Percentiles rank a stretch among this genome's conserved stretches.
Evolutionary conservation across 2,888 invertebrate species (phyloP).

Genomic region (Rhagophthalmus giganteus): DNA sequence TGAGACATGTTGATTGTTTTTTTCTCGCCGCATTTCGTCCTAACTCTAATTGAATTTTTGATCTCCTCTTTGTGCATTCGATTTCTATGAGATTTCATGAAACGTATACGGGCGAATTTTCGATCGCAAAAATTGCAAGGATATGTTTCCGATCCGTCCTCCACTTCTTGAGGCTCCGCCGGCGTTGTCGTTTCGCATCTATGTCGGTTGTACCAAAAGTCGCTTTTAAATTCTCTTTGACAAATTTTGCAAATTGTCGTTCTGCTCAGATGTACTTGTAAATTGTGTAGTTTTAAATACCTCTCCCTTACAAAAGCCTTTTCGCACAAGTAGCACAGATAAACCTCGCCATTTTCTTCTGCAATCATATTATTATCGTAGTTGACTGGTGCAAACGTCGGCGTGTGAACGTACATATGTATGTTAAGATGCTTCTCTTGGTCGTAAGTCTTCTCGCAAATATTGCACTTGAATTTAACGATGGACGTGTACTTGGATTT

Average conservation of each 20-base stretch:
- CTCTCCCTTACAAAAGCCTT: conserved; percentile 23
- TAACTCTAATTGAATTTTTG: background rate
- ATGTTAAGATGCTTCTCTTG: conserved; percentile 8
- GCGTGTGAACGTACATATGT: conserved; percentile 20
- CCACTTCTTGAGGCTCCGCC: conserved; percentile 4
- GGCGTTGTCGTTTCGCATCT: conserved; percentile 5
- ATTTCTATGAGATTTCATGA: conserved; percentile 20
- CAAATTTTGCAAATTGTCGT: conserved; percentile 17
- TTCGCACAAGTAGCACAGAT: conserved; percentile 19
- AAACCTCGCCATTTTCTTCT: conserved; percentile 12
- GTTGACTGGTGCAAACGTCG: conserved; percentile 5
- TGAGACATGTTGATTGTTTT: background rate
- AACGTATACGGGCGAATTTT: conserved; percentile 12
- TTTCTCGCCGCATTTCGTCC: too few species aligned
- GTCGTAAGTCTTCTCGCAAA: conserved; percentile 14
- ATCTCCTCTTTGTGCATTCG: conserved; percentile 12
- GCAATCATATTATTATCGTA: background rate
- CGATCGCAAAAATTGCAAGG: conserved; percentile 17
- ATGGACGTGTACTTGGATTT: background rate
- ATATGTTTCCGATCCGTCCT: conserved; percentile 3
- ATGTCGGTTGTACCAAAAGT: conserved; percentile 23
- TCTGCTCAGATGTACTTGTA: conserved; percentile 20
- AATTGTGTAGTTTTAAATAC: conserved; percentile 22
- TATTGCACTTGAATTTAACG: conserved; percentile 11
- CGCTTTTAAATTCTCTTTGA: conserved; percentile 19